A percentile compares a stretch with the other conserved stretches of the same genome.
Conservation (phyloP, 2,888 invertebrate genomes). For the Cerastis leucographa region DNA sequence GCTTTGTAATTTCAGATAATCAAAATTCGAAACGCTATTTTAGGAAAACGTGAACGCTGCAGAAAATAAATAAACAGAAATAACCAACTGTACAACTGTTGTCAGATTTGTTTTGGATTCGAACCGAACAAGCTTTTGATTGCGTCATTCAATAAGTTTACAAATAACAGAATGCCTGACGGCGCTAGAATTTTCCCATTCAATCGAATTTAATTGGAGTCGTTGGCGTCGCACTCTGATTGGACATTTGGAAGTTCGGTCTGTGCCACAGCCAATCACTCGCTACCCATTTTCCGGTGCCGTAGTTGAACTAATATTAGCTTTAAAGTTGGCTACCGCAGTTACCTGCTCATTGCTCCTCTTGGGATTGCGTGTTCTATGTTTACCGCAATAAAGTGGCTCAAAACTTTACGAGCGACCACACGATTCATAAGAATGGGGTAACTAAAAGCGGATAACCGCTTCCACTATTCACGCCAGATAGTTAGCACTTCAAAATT, state of each 20-base stretch:
- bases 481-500: conserved; percentile 76
- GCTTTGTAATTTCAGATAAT: not conserved
- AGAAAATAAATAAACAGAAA: conserved; percentile 35
- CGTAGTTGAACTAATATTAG: conserved; percentile 62
- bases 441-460: conserved; percentile 65
- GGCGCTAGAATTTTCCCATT: conserved; percentile 61
- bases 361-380: conserved; percentile 60
- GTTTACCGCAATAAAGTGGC: conserved; percentile 63
- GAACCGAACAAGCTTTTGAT: conserved; percentile 54
- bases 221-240: conserved; percentile 54
- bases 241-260: conserved; percentile 60
- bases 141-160: conserved; percentile 58
- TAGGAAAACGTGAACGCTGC: conserved; percentile 6
- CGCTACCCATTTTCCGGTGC: conserved; percentile 57
- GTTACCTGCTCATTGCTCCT: conserved; percentile 63
- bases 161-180: conserved; percentile 61
- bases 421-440: conserved; percentile 57
- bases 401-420: conserved; percentile 57
- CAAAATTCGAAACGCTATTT: conserved; percentile 8
- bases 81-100: conserved; percentile 27
- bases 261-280: conserved; percentile 62
- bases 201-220: conserved; percentile 66
- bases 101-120: conserved; percentile 50
- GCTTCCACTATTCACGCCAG: conserved; percentile 61
- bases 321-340: conserved; percentile 63